A percentile compares a stretch with the other conserved stretches of the same genome.
These are phyloP conservation scores for Homalodisca vitripennis DNA, from an alignment of 1,140 invertebrate species.

Conservation along the genomic window DNA sequence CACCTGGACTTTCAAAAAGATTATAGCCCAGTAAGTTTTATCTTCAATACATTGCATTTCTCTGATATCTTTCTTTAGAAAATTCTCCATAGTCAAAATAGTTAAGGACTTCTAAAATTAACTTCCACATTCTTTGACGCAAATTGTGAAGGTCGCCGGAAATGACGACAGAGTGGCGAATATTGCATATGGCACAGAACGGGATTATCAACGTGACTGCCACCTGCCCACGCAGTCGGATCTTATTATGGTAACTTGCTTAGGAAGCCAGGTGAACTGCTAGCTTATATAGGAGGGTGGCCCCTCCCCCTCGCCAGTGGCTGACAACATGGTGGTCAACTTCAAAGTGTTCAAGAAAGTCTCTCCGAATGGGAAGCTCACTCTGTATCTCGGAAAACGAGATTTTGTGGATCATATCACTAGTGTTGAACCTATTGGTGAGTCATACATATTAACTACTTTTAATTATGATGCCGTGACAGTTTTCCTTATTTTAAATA, in stretches of 20 bases:
- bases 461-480: background rate
- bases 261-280: background rate
- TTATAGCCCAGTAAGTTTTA: no score
- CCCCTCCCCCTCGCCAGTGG: background rate
- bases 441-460: no score
- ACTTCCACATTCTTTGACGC: no score
- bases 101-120: no score
- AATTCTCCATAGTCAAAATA: no score
- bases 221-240: background rate
- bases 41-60: no score
- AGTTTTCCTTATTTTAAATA: slow-evolving; percentile 28
- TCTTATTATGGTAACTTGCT: background rate
- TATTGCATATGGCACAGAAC: no score
- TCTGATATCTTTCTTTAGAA: no score
- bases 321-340: slow-evolving; percentile 73
- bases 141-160: no score
- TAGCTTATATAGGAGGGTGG: background rate
- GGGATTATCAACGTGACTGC: background rate
- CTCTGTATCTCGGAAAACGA: slow-evolving; percentile 91
- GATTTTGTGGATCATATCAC: slow-evolving; percentile 96
- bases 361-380: slow-evolving; percentile 92
- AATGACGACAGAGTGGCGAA: no score
- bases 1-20: no score
- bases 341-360: slow-evolving; percentile 95
- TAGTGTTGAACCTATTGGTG: slow-evolving; percentile 90